Evolutionary conservation across 2,797 vertebrate genomes (phyloP).

Genomic region (Dendrocincla fuliginosa): DNA sequence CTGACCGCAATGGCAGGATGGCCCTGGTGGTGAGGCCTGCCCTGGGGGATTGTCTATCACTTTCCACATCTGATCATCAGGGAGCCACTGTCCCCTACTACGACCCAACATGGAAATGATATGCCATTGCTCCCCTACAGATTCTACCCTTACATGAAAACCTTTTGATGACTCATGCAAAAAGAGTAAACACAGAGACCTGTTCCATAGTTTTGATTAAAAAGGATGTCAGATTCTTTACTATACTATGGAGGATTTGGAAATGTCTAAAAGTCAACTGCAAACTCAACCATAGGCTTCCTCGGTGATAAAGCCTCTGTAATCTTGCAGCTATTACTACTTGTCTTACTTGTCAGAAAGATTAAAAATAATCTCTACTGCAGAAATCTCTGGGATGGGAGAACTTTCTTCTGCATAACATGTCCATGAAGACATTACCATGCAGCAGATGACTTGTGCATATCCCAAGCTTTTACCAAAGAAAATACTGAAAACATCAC

Average conservation of each 20-base stretch:
- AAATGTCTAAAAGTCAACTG: neutral
- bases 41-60: rapidly evolving
- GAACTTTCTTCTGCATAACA: neutral
- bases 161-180: neutral
- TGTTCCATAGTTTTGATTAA: neutral
- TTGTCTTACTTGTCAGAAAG: neutral
- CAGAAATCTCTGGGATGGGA: neutral
- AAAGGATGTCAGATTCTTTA: neutral
- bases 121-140: neutral
- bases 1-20: too few species aligned
- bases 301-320: neutral
- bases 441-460: neutral
- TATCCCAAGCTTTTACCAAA: neutral
- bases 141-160: neutral
- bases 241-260: neutral
- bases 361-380: neutral
- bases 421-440: neutral
- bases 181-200: neutral
- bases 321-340: neutral
- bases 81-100: rapidly evolving
- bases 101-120: neutral
- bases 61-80: rapidly evolving
- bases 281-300: neutral
- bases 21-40: neutral
- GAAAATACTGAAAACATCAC: neutral